A percentile compares a stretch with the other conserved stretches of the same genome.
Conservation (phyloP, 1,140 invertebrate species). For the Cydia strobilella region DNA sequence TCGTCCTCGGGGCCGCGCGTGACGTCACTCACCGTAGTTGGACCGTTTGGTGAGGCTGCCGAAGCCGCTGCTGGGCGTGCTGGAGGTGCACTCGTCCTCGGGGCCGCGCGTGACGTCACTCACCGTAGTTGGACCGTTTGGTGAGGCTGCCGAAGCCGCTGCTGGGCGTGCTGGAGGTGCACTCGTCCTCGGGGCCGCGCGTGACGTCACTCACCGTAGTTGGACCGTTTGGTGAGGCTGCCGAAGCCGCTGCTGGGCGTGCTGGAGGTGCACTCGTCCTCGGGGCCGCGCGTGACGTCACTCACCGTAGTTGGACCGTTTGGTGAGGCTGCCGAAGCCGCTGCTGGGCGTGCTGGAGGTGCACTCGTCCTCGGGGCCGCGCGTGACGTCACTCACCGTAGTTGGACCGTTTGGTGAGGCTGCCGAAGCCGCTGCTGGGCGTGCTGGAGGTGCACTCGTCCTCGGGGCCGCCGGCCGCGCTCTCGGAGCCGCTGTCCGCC, state of each 20-base stretch:
- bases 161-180: slow-evolving; percentile 87
- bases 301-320: slow-evolving; percentile 82
- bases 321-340: slow-evolving; percentile 91
- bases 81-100: too few relatives aligned
- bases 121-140: slow-evolving; percentile 83
- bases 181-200: slow-evolving; percentile 80
- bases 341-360: slow-evolving; percentile 89
- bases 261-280: slow-evolving; percentile 84
- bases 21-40: slow-evolving; percentile 54
- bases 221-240: slow-evolving; percentile 88
- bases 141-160: slow-evolving; percentile 92
- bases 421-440: slow-evolving; percentile 91
- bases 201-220: slow-evolving; percentile 51
- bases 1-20: neutral
- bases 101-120: slow-evolving; percentile 7
- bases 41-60: slow-evolving; percentile 86
- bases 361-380: slow-evolving; percentile 81
- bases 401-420: slow-evolving; percentile 87
- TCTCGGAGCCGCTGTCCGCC: slow-evolving; percentile 53
- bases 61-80: too few relatives aligned
- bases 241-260: slow-evolving; percentile 91
- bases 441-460: slow-evolving; percentile 88
- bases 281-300: slow-evolving; percentile 68
- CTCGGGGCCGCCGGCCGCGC: slow-evolving; percentile 48
- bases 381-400: slow-evolving; percentile 53